phyloP scores from a whole-genome alignment of 2,888 invertebrate genomes.

The Lysandra coridon region DNA sequence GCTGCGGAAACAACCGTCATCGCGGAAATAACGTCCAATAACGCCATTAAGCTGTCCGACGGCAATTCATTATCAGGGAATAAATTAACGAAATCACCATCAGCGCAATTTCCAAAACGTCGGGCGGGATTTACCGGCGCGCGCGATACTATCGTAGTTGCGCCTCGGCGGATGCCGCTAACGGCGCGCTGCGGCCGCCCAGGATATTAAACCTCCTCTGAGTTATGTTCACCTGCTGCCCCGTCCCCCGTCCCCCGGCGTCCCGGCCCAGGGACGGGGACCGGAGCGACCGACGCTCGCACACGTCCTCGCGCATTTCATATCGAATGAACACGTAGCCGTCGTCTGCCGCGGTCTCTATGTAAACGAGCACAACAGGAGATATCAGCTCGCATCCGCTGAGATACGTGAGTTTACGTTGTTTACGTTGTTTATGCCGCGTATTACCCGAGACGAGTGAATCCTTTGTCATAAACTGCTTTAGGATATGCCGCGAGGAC shows the following conservation, averaged over 20 bases:
- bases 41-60: neutral
- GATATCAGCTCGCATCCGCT: neutral
- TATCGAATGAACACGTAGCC: neutral
- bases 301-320: neutral
- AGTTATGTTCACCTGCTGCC: conserved; percentile 8
- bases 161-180: conserved; percentile 6
- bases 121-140: conserved; percentile 6
- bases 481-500: neutral
- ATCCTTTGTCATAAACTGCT: conserved; percentile 14
- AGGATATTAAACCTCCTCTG: conserved; percentile 12
- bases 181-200: conserved; percentile 4
- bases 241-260: neutral
- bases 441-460: conserved; percentile 14
- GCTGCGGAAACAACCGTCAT: conserved; percentile 2
- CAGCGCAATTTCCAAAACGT: conserved; percentile 6
- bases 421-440: neutral
- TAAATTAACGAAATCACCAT: conserved; percentile 16
- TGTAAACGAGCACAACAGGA: neutral
- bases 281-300: neutral
- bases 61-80: neutral
- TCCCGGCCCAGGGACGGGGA: neutral
- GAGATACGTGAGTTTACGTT: conserved; percentile 1
- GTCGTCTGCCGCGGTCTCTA: neutral
- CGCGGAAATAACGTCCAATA: conserved; percentile 12
- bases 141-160: conserved; percentile 2